These are phyloP conservation scores for Agonum fuliginosum DNA, from an alignment of 2,888 invertebrate genomes.

Conservation along the genomic window DNA sequence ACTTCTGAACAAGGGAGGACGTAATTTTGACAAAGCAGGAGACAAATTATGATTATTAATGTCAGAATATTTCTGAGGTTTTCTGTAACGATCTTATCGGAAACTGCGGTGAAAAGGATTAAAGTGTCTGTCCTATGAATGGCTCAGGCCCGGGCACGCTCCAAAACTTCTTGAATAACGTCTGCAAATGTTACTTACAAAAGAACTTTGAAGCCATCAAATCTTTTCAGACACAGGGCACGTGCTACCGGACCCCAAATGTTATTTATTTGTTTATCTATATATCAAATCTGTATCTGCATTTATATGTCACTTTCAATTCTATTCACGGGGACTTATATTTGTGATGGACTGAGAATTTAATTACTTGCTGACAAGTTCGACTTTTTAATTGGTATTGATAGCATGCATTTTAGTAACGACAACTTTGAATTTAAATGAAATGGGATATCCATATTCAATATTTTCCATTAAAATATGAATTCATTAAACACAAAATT, in stretches of 20 bases:
- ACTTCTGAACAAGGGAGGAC: background rate
- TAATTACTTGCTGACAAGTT: conserved; percentile 20
- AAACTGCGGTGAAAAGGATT: conserved; percentile 30
- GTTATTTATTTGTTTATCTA: conserved; percentile 40
- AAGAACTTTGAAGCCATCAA: conserved; percentile 24
- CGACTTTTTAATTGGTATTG: background rate
- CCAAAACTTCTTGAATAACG: conserved; percentile 35
- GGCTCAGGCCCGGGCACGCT: conserved; percentile 18
- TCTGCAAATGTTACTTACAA: conserved; percentile 28
- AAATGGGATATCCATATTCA: background rate
- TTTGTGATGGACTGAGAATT: conserved; percentile 10
- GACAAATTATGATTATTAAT: background rate
- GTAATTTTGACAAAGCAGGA: background rate
- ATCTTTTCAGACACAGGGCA: conserved; percentile 9
- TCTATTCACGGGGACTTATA: conserved; percentile 6
- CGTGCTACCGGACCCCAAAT: conserved; percentile 33
- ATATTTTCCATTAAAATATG: conserved; percentile 1
- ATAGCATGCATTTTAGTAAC: conserved; percentile 10
- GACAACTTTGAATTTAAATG: conserved; percentile 9
- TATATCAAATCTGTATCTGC: conserved; percentile 20
- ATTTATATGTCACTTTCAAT: conserved; percentile 32
- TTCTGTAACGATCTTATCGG: background rate
- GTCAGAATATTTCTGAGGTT: background rate
- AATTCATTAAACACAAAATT: too few relatives aligned
- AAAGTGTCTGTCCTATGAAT: conserved; percentile 4